A percentile compares a stretch with the other conserved stretches of the same genome.
phyloP scores from a whole-genome alignment of 1,140 invertebrate genomes.

The Laupala kohalensis region DNA sequence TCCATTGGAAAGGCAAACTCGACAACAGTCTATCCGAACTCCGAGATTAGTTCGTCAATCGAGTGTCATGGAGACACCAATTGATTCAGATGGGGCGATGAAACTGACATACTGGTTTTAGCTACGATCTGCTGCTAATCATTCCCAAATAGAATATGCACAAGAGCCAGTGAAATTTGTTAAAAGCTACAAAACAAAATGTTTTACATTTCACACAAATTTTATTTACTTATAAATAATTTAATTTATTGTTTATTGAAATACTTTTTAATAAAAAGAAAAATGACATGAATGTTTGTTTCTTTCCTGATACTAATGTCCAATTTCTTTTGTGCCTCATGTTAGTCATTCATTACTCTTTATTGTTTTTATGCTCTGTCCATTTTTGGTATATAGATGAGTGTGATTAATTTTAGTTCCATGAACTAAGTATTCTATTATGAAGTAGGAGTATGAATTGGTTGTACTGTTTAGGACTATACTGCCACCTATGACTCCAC shows the following conservation, averaged over 20 bases:
- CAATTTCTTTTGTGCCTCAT: too few relatives aligned
- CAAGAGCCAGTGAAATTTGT: background rate
- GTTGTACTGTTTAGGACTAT: too few relatives aligned
- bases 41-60: conserved; percentile 53
- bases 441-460: too few relatives aligned
- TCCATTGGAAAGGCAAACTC: background rate
- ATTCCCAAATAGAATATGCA: background rate
- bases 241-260: background rate
- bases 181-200: background rate
- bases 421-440: too few relatives aligned
- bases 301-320: too few relatives aligned
- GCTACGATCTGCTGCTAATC: background rate
- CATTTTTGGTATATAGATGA: too few relatives aligned
- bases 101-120: conserved; percentile 77
- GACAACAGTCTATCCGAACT: conserved; percentile 25
- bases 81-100: conserved; percentile 57
- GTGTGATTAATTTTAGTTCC: too few relatives aligned
- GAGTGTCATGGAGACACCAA: conserved; percentile 64
- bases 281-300: background rate
- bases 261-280: background rate
- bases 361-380: too few relatives aligned
- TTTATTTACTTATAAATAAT: background rate
- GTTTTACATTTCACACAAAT: background rate
- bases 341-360: too few relatives aligned
- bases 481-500: too few relatives aligned